Evolutionary conservation across 2,797 vertebrate genomes (phyloP).

Genomic region (Toxotes lorentzi): DNA sequence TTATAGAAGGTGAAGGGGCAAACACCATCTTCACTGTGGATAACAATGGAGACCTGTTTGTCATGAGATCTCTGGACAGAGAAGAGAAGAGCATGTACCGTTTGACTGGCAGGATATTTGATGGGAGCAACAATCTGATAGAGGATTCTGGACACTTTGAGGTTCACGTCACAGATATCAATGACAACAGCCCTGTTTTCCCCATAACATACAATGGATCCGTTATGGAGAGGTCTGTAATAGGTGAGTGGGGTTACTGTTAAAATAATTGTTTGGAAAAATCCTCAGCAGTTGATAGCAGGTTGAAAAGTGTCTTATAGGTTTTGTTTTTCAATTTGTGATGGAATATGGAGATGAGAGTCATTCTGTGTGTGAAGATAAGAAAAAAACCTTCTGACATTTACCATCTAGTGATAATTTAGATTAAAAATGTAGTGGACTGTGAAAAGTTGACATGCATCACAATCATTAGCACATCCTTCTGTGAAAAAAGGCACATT

Average conservation of each 20-base stretch:
- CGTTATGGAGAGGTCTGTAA: constrained; percentile 75
- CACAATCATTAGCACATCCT: constrained; percentile 38
- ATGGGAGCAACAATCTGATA: constrained; percentile 51
- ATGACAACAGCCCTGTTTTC: constrained; percentile 84
- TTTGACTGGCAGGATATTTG: constrained; percentile 74
- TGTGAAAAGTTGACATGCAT: constrained; percentile 55
- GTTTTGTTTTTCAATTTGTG: too few species aligned
- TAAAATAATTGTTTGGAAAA: background rate
- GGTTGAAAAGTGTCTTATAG: background rate
- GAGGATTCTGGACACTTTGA: constrained; percentile 74
- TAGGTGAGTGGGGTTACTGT: constrained; percentile 67
- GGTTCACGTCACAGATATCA: constrained; percentile 82
- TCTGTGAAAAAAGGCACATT: constrained; percentile 30
- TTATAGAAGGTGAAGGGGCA: constrained; percentile 83
- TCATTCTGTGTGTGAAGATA: background rate
- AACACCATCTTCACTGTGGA: constrained; percentile 79
- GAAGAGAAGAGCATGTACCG: constrained; percentile 79
- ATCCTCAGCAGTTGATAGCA: background rate
- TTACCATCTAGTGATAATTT: constrained; percentile 24
- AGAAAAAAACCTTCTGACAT: constrained; percentile 4
- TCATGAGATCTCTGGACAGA: constrained; percentile 79
- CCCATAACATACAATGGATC: constrained; percentile 61
- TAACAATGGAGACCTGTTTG: constrained; percentile 76
- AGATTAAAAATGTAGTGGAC: constrained; percentile 47
- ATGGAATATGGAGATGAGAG: too few species aligned